Conservation (phyloP, 2,888 invertebrate species). For the Melanotus villosus region DNA sequence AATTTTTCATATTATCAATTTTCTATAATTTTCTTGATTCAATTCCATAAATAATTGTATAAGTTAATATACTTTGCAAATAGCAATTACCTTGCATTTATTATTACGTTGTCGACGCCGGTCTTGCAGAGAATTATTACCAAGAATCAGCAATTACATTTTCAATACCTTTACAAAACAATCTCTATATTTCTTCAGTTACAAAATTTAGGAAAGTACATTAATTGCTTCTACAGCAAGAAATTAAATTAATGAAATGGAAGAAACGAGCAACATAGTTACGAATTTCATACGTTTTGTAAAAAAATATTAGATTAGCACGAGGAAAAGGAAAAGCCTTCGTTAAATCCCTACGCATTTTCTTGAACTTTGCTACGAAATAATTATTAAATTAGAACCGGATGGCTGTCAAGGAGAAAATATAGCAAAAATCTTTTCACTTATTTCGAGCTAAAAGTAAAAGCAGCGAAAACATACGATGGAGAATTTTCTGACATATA, state of each 20-base stretch:
- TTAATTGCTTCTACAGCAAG: conserved; percentile 10
- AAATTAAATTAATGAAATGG: conserved; percentile 15
- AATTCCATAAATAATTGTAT: no score
- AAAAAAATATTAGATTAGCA: neutral
- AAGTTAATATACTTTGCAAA: no score
- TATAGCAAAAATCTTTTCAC: no score
- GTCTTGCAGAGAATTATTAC: no score
- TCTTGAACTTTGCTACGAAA: neutral
- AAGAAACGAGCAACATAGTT: neutral
- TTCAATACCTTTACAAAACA: no score
- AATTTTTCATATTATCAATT: no score
- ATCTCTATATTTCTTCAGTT: conserved; percentile 9
- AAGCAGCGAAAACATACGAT: neutral
- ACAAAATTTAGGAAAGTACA: neutral
- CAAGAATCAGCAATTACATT: no score
- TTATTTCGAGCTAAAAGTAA: neutral
- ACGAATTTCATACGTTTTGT: conserved; percentile 1
- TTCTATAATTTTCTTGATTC: no score
- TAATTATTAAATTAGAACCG: conserved; percentile 1
- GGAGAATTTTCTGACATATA: neutral
- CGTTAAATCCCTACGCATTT: neutral
- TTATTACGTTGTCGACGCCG: no score
- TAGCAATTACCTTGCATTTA: no score
- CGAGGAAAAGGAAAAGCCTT: neutral
- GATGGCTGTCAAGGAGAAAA: neutral